Percentiles rank a stretch among this genome's conserved stretches.
phyloP scores from a whole-genome alignment of 2,113 vertebrate genomes.

The Vulpes ferrilata region DNA sequence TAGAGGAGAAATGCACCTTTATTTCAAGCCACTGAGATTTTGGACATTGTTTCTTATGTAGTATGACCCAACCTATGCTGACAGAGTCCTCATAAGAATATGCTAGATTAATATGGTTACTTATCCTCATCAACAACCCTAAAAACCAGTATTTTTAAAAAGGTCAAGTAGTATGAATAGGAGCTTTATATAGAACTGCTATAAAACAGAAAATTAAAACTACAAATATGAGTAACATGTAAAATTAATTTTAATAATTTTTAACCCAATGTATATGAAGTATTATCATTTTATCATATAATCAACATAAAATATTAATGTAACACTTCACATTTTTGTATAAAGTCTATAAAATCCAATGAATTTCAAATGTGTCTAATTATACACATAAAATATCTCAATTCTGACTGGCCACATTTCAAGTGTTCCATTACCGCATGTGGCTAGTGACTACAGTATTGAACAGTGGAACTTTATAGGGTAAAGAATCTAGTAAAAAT shows the following conservation, averaged over 20 bases:
- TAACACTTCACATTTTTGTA: conserved; percentile 12
- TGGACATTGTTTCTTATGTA: not conserved
- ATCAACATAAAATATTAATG: conserved; percentile 1
- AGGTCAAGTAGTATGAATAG: not conserved
- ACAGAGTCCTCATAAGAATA: not conserved
- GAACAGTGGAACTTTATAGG: not conserved
- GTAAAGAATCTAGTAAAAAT: conserved; percentile 11
- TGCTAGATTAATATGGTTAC: not conserved
- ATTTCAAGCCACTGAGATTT: conserved; percentile 10
- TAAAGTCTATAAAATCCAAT: not conserved
- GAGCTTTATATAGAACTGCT: not conserved
- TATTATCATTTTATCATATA: conserved; percentile 8
- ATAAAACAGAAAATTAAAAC: not conserved
- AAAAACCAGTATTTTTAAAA: not conserved
- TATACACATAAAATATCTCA: not conserved
- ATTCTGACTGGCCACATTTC: not conserved
- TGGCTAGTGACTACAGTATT: not conserved
- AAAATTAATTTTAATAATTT: conserved; percentile 19
- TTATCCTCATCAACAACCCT: not conserved
- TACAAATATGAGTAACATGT: not conserved
- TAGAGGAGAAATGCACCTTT: not conserved
- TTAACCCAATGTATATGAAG: not conserved
- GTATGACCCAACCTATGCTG: not conserved
- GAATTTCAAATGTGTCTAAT: conserved; percentile 1
- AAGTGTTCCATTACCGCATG: not conserved